Evolutionary conservation across 1,140 invertebrate genomes (phyloP).

Genomic region (Trissolcus basalis): DNA sequence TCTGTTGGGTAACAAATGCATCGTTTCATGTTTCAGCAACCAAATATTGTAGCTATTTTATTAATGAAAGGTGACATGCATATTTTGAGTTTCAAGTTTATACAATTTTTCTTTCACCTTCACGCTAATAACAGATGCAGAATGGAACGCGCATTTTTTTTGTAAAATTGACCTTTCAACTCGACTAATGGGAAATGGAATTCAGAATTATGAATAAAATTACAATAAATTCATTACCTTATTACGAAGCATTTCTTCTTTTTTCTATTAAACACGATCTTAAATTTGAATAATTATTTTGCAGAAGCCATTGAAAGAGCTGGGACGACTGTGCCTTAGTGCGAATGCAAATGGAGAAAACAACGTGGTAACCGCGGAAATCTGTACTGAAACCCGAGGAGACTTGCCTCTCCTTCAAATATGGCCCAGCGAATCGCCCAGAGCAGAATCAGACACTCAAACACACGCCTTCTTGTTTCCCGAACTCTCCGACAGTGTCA

Average conservation of each 20-base stretch:
- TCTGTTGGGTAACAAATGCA: too few relatives aligned
- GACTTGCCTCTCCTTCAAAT: conserved; percentile 80
- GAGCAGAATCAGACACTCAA: conserved; percentile 82
- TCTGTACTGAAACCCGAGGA: conserved; percentile 65
- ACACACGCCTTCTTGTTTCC: conserved; percentile 82
- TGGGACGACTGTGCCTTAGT: conserved; percentile 77
- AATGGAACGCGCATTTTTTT: too few relatives aligned
- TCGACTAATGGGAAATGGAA: neutral
- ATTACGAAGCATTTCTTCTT: too few relatives aligned
- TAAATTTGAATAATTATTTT: conserved; percentile 42
- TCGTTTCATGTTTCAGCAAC: too few relatives aligned
- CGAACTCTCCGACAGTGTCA: conserved; percentile 70
- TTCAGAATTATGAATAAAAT: neutral
- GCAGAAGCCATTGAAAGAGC: conserved; percentile 79
- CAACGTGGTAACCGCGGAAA: conserved; percentile 65
- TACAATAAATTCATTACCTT: neutral
- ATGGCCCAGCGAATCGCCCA: conserved; percentile 82
- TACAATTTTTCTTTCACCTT: neutral
- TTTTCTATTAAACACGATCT: too few relatives aligned
- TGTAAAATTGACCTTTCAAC: too few relatives aligned
- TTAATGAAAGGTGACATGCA: too few relatives aligned
- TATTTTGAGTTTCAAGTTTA: too few relatives aligned
- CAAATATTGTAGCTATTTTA: too few relatives aligned
- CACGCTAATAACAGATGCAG: too few relatives aligned
- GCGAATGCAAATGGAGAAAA: conserved; percentile 66